Percentiles rank a stretch among this genome's conserved stretches.
phyloP scores from a whole-genome alignment of 2,113 vertebrate genomes.

The Myocastor coypus region DNA sequence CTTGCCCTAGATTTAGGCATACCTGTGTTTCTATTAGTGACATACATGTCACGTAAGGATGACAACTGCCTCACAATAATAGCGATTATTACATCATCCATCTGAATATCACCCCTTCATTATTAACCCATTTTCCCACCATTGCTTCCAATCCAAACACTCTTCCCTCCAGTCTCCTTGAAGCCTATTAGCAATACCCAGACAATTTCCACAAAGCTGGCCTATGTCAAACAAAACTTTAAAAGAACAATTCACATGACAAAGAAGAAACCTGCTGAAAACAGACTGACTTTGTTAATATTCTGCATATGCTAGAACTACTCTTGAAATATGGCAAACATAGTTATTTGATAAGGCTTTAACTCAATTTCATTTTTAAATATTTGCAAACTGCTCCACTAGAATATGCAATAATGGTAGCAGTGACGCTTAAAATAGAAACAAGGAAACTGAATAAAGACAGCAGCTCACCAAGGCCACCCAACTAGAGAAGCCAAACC shows the following conservation, averaged over 20 bases:
- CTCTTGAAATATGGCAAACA: conserved; percentile 11
- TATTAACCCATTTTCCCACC: background rate
- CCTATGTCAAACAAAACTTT: conserved; percentile 48
- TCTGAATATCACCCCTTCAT: background rate
- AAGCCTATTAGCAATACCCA: background rate
- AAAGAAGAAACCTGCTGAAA: conserved; percentile 48
- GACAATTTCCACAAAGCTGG: background rate
- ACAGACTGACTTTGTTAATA: conserved; percentile 54
- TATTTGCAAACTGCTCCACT: conserved; percentile 72
- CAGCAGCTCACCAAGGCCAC: conserved; percentile 61
- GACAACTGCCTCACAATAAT: background rate
- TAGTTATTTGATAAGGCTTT: conserved; percentile 63
- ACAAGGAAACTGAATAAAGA: conserved; percentile 65
- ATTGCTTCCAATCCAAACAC: background rate
- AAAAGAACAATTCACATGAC: background rate
- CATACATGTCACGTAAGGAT: rapidly evolving
- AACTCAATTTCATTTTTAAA: conserved; percentile 68
- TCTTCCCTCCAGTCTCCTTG: background rate
- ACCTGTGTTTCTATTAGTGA: background rate
- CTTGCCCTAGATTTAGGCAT: background rate
- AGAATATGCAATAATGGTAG: conserved; percentile 37
- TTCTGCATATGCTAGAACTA: background rate
- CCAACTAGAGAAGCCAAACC: conserved; percentile 55
- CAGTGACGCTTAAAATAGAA: conserved; percentile 68
- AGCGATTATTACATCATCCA: too few species aligned